Evolutionary conservation across 2,888 invertebrate species (phyloP).

Genomic region (Apamea crenata): DNA sequence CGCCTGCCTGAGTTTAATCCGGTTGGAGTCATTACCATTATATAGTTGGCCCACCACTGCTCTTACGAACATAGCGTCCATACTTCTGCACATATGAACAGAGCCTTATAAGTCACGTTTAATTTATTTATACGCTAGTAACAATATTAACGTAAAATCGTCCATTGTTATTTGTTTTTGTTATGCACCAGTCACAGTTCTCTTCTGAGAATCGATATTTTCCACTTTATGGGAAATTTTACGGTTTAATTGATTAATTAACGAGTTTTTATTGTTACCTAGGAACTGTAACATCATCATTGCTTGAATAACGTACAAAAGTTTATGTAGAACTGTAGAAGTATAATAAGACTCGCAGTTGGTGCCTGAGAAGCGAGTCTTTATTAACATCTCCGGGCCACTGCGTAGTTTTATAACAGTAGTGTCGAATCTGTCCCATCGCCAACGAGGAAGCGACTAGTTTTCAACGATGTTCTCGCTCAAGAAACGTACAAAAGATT

Average conservation of each 20-base stretch:
- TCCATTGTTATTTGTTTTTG: conserved; percentile 26
- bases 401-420: background rate
- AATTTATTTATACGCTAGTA: conserved; percentile 21
- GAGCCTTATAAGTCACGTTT: conserved; percentile 1
- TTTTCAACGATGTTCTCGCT: background rate
- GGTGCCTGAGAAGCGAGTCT: background rate
- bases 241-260: conserved; percentile 1
- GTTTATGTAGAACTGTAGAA: background rate
- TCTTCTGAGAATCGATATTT: conserved; percentile 35
- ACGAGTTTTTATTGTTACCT: conserved; percentile 11
- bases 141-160: conserved; percentile 2
- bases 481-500: too few species aligned
- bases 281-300: background rate
- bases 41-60: too few species aligned
- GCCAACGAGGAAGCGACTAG: too few species aligned
- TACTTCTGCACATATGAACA: background rate
- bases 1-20: too few species aligned
- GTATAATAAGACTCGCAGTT: background rate
- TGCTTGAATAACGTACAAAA: background rate
- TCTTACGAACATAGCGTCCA: too few species aligned
- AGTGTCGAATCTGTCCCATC: too few species aligned
- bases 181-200: conserved; percentile 27
- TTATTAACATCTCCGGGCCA: background rate
- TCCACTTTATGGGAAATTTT: conserved; percentile 16
- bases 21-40: too few species aligned